phyloP scores from a whole-genome alignment of 2,797 vertebrate genomes.

The Acanthurus leucopareius region DNA sequence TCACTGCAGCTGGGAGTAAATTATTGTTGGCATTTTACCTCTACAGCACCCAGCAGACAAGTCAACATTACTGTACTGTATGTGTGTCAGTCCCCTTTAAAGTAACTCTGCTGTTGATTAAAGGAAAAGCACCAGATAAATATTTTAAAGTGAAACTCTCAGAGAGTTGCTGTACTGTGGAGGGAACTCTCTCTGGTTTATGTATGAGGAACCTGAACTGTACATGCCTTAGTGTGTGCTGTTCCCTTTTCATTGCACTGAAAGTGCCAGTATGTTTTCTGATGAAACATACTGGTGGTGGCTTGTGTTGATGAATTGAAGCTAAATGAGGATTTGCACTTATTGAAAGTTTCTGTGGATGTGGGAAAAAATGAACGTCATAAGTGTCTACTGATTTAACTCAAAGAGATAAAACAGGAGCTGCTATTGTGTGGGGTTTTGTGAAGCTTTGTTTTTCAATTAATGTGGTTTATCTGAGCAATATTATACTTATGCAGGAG shows the following conservation, averaged over 20 bases:
- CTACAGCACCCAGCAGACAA: background rate
- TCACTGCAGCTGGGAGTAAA: constrained; percentile 37
- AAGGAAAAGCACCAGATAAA: constrained; percentile 49
- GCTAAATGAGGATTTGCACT: background rate
- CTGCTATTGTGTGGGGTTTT: background rate
- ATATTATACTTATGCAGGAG: background rate
- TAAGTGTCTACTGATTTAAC: no score
- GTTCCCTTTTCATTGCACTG: background rate
- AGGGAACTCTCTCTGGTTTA: background rate
- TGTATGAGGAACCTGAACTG: background rate
- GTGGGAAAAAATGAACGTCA: background rate
- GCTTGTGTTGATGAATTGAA: background rate
- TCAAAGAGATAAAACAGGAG: background rate
- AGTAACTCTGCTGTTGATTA: constrained; percentile 30
- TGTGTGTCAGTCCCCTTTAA: constrained; percentile 22
- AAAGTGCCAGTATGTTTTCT: background rate
- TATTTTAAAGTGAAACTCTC: constrained; percentile 47
- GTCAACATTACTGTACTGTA: constrained; percentile 1
- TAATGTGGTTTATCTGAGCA: background rate
- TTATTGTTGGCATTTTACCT: constrained; percentile 26
- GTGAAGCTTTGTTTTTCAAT: background rate
- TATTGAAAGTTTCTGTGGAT: background rate
- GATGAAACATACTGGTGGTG: background rate
- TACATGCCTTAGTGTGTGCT: background rate
- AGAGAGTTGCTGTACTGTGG: background rate